Evolutionary conservation across 92 coral and sea anemone species (phyloP).

Genomic region (Muricea muricata): DNA sequence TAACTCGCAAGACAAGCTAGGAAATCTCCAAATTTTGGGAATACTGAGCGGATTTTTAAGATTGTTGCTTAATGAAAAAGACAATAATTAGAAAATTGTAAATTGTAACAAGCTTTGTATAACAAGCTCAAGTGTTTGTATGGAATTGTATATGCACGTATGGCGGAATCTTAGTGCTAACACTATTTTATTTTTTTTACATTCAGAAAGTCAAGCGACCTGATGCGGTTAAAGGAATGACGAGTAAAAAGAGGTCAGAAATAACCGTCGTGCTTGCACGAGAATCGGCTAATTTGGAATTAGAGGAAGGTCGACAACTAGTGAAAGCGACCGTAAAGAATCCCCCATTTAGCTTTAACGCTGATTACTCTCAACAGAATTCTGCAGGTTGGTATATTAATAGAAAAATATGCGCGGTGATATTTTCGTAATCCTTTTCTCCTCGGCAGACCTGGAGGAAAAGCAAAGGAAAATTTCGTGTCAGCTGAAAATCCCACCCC

Average conservation of each 20-base stretch:
- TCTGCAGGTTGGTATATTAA: not conserved
- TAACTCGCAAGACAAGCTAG: too few species aligned
- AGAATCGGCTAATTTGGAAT: slow-evolving; percentile 80
- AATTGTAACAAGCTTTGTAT: not conserved
- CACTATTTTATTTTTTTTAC: not conserved
- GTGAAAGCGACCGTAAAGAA: slow-evolving; percentile 85
- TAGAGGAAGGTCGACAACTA: slow-evolving; percentile 83
- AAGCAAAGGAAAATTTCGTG: not conserved
- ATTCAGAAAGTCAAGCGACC: slow-evolving; percentile 84
- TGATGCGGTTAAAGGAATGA: slow-evolving; percentile 72
- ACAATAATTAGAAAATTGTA: too few species aligned
- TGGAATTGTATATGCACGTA: too few species aligned
- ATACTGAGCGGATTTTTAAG: too few species aligned
- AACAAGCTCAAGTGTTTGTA: too few species aligned
- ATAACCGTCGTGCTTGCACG: slow-evolving; percentile 78
- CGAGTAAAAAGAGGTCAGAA: slow-evolving; percentile 87
- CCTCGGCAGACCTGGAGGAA: too few species aligned
- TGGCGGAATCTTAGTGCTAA: too few species aligned
- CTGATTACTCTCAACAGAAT: slow-evolving; percentile 11
- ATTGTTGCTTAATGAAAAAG: too few species aligned
- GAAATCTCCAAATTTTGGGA: too few species aligned
- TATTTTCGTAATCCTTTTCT: not conserved
- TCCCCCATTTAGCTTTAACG: slow-evolving; percentile 74
- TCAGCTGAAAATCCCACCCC: too few species aligned
- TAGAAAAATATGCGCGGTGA: too few species aligned